phyloP scores from a whole-genome alignment of 1,140 invertebrate species.

The Nixonia krombeini region DNA sequence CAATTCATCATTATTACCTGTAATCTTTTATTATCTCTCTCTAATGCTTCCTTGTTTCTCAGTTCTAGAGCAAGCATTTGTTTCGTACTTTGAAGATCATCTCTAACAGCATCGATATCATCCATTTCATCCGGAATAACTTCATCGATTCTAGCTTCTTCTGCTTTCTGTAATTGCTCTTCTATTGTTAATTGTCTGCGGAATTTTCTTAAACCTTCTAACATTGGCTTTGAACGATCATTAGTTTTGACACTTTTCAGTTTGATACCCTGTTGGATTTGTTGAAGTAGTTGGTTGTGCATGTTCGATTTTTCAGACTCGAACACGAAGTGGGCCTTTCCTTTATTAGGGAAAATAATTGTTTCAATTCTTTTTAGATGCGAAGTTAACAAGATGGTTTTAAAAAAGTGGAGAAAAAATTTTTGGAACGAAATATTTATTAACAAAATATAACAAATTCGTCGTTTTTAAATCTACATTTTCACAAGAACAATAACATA shows the following conservation, averaged over 20 bases:
- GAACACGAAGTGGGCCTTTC: constrained; percentile 84
- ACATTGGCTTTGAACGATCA: constrained; percentile 87
- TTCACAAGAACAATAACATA: constrained; percentile 15
- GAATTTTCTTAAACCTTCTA: constrained; percentile 88
- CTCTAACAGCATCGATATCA: constrained; percentile 90
- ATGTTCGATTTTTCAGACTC: constrained; percentile 88
- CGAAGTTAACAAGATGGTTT: too few species aligned
- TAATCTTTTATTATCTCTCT: constrained; percentile 88
- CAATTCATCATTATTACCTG: constrained; percentile 71
- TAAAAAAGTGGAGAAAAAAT: too few species aligned
- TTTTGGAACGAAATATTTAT: too few species aligned
- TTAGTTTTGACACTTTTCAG: constrained; percentile 85
- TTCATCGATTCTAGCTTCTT: constrained; percentile 69
- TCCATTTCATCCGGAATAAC: constrained; percentile 86
- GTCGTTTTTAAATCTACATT: too few species aligned
- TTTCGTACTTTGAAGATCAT: constrained; percentile 92
- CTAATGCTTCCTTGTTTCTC: constrained; percentile 87
- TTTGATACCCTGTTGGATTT: constrained; percentile 85
- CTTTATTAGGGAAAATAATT: constrained; percentile 44
- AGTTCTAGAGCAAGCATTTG: constrained; percentile 90
- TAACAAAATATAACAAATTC: too few species aligned
- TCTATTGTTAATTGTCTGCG: constrained; percentile 90
- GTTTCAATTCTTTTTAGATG: neutral
- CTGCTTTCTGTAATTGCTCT: constrained; percentile 86
- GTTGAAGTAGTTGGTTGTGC: constrained; percentile 86